phyloP scores from a whole-genome alignment of 2,797 vertebrate species.

The Perodicticus potto region DNA sequence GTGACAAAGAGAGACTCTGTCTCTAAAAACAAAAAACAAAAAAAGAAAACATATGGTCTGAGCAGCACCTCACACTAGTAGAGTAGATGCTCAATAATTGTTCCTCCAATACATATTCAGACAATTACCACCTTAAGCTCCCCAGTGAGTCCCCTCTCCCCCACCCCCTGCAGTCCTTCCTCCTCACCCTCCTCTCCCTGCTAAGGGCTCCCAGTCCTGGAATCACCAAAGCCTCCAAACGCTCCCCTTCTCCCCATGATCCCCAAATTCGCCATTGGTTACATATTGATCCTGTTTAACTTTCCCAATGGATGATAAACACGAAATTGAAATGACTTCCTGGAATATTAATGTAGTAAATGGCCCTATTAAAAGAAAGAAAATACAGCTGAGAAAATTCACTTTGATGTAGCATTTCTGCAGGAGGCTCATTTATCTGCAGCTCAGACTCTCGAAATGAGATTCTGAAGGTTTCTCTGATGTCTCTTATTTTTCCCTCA shows the following conservation, averaged over 20 bases:
- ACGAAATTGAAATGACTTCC: conserved; percentile 86
- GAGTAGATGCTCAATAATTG: conserved; percentile 44
- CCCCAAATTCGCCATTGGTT: conserved; percentile 74
- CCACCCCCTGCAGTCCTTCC: background rate
- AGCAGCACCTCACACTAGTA: background rate
- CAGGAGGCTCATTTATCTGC: conserved; percentile 85
- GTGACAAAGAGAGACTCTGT: too few species aligned
- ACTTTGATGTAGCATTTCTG: conserved; percentile 84
- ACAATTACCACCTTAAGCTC: conserved; percentile 59
- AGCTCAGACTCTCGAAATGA: conserved; percentile 82
- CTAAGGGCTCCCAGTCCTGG: conserved; percentile 65
- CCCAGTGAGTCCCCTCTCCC: background rate
- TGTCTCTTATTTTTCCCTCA: conserved; percentile 85
- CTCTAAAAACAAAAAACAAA: too few species aligned
- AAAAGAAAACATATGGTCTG: background rate
- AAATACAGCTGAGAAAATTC: conserved; percentile 84
- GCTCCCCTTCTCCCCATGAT: conserved; percentile 69
- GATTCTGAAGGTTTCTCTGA: conserved; percentile 85
- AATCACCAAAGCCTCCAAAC: conserved; percentile 69
- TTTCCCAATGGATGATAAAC: conserved; percentile 85
- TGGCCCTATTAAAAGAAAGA: conserved; percentile 86
- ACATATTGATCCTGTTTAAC: conserved; percentile 84
- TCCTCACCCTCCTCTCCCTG: background rate
- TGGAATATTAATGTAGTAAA: conserved; percentile 86
- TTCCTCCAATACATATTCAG: conserved; percentile 5